phyloP scores from a whole-genome alignment of 2,888 invertebrate genomes.

The Salpingus planirostris region DNA sequence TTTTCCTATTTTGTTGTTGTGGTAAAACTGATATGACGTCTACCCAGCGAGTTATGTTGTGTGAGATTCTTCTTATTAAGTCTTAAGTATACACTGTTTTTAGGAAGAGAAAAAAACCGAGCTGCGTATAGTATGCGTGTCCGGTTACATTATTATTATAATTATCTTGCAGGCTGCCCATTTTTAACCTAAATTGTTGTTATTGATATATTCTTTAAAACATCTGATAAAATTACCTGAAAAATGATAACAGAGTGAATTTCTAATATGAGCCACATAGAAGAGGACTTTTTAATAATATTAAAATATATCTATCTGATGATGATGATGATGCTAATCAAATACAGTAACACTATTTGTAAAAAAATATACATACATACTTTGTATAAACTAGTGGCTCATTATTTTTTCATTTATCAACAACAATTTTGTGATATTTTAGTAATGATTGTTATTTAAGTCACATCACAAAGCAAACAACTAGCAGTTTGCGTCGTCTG shows the following conservation, averaged over 20 bases:
- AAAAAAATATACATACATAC: slow-evolving; percentile 21
- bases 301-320: no score
- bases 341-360: slow-evolving; percentile 25
- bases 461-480: slow-evolving; percentile 44
- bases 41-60: slow-evolving; percentile 25
- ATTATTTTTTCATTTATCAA: slow-evolving; percentile 47
- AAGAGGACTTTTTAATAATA: slow-evolving; percentile 29
- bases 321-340: no score
- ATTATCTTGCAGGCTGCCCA: slow-evolving; percentile 34
- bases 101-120: slow-evolving; percentile 12
- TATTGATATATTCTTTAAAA: slow-evolving; percentile 41
- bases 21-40: slow-evolving; percentile 28
- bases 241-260: slow-evolving; percentile 37
- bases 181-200: slow-evolving; percentile 41
- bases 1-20: slow-evolving; percentile 25
- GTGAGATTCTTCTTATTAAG: slow-evolving; percentile 25
- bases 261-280: slow-evolving; percentile 33
- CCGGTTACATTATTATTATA: no score
- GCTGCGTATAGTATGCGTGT: no score
- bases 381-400: slow-evolving; percentile 41
- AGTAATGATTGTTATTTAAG: slow-evolving; percentile 50
- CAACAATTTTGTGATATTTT: slow-evolving; percentile 51
- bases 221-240: slow-evolving; percentile 38
- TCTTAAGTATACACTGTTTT: no score
- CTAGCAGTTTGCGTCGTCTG: slow-evolving; percentile 33